Evolutionary conservation across 2,888 invertebrate species (phyloP).

Genomic region (Arctia plantaginis): DNA sequence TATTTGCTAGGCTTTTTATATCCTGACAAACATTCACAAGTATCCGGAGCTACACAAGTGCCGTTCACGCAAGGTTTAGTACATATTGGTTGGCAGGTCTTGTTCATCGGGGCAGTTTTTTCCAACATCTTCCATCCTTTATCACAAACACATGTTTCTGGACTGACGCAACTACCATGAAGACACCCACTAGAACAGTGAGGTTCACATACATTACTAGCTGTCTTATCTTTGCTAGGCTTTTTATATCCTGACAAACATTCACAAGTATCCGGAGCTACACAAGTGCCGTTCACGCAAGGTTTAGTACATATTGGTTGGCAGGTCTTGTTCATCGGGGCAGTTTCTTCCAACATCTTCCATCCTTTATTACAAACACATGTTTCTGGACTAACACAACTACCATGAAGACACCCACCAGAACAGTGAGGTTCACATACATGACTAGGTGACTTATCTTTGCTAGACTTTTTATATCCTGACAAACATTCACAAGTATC

Average conservation of each 20-base stretch:
- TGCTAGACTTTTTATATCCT: slow-evolving; percentile 13
- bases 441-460: not conserved
- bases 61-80: slow-evolving; percentile 19
- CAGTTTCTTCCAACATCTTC: not conserved
- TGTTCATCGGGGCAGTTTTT: not conserved
- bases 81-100: slow-evolving; percentile 31
- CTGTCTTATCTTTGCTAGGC: slow-evolving; percentile 2
- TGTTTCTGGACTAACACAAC: slow-evolving; percentile 28
- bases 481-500: slow-evolving; percentile 25
- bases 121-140: slow-evolving; percentile 14
- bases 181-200: not conserved
- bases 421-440: slow-evolving; percentile 26
- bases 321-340: slow-evolving; percentile 29
- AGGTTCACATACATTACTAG: not conserved
- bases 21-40: slow-evolving; percentile 22
- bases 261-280: slow-evolving; percentile 41
- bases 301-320: slow-evolving; percentile 12
- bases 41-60: slow-evolving; percentile 25
- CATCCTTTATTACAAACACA: slow-evolving; percentile 31
- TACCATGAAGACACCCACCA: slow-evolving; percentile 22
- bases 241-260: slow-evolving; percentile 51
- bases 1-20: not conserved
- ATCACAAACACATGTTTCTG: slow-evolving; percentile 36
- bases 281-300: slow-evolving; percentile 3
- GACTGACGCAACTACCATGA: slow-evolving; percentile 14